Evolutionary conservation across 2,888 invertebrate species (phyloP).

Genomic region (Cetonia aurata): DNA sequence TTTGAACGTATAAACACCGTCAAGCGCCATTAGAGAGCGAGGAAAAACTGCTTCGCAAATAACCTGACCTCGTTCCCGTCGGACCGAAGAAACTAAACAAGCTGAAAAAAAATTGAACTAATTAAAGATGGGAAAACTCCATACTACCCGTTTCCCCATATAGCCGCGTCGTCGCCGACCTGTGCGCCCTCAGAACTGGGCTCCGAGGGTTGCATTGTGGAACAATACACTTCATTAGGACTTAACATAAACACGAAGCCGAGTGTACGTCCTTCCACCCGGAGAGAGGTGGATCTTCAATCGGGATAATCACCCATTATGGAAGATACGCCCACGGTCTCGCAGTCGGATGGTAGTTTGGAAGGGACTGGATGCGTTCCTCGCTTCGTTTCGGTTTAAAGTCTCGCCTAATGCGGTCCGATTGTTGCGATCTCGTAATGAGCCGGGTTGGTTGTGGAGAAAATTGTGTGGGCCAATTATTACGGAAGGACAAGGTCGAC

Average conservation of each 20-base stretch:
- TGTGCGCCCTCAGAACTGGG: not conserved
- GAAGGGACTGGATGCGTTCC: not conserved
- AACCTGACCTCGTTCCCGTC: constrained; percentile 31
- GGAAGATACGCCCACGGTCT: not conserved
- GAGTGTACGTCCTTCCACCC: not conserved
- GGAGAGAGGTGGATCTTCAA: not conserved
- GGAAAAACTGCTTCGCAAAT: not conserved
- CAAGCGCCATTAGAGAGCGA: too few relatives aligned
- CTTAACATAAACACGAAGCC: constrained; percentile 7
- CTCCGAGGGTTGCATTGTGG: not conserved
- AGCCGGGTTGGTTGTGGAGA: too few relatives aligned
- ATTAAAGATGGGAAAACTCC: constrained; percentile 34
- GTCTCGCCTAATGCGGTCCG: too few relatives aligned
- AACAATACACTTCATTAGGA: constrained; percentile 11
- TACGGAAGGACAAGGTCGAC: too few relatives aligned
- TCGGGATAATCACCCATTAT: constrained; percentile 11
- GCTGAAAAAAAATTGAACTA: constrained; percentile 37
- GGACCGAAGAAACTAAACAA: constrained; percentile 28
- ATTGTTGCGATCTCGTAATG: too few relatives aligned
- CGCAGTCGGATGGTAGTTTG: not conserved
- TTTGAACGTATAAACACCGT: too few relatives aligned
- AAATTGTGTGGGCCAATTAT: too few relatives aligned
- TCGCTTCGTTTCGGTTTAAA: constrained; percentile 17
- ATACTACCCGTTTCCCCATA: too few relatives aligned
- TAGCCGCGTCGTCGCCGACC: not conserved